phyloP scores from a whole-genome alignment of 2,797 vertebrate genomes.

The Phoxinus dragarum region DNA sequence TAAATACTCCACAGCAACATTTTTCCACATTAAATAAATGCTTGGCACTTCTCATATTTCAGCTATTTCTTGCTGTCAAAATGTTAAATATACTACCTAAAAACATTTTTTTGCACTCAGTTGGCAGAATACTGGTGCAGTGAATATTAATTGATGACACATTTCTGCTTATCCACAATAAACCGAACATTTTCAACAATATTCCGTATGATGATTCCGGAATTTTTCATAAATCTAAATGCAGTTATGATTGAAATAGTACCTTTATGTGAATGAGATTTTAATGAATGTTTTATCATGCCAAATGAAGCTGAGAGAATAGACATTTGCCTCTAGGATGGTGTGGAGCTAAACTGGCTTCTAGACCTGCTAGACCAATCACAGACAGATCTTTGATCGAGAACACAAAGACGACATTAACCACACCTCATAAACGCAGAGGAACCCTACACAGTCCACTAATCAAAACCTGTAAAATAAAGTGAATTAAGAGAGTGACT shows the following conservation, averaged over 20 bases:
- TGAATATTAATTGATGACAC: neutral
- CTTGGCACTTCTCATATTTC: neutral
- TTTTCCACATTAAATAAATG: constrained; percentile 18
- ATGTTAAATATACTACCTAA: constrained; percentile 1
- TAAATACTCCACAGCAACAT: neutral
- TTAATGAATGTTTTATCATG: constrained; percentile 12
- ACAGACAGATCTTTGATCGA: constrained; percentile 32
- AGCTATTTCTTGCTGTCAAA: constrained; percentile 5
- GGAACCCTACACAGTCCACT: constrained; percentile 28
- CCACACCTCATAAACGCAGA: constrained; percentile 40
- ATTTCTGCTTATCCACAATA: constrained; percentile 10
- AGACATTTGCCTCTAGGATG: neutral
- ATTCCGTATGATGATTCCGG: neutral
- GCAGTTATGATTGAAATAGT: neutral
- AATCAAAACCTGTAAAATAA: constrained; percentile 43
- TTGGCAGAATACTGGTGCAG: neutral
- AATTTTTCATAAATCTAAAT: constrained; percentile 12
- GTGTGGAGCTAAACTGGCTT: constrained; percentile 13
- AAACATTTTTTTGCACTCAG: neutral
- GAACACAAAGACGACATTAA: constrained; percentile 31
- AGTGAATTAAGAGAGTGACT: constrained; percentile 31
- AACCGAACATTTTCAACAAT: neutral
- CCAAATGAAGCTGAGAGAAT: constrained; percentile 17
- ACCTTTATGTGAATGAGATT: constrained; percentile 16
- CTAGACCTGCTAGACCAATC: constrained; percentile 17